phyloP scores from a whole-genome alignment of 2,113 vertebrate genomes.

The Sterrhoptilus dennistouni region DNA sequence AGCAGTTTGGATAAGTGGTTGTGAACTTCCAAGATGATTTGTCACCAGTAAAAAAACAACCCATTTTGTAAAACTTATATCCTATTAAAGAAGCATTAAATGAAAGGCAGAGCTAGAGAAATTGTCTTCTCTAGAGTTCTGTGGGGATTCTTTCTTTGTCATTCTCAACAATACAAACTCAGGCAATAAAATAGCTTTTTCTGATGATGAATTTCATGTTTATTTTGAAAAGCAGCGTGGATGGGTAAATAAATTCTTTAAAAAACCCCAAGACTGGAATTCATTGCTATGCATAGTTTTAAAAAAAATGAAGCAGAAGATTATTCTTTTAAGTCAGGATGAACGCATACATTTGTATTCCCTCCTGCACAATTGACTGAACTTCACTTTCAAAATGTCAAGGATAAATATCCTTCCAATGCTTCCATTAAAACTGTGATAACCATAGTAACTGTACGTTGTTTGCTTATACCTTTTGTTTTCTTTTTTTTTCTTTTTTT shows the following conservation, averaged over 20 bases:
- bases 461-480: conserved; percentile 11
- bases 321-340: conserved; percentile 37
- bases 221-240: background rate
- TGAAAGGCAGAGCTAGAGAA: background rate
- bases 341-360: conserved; percentile 54
- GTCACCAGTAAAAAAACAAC: background rate
- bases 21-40: conserved; percentile 1
- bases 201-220: background rate
- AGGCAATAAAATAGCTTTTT: background rate
- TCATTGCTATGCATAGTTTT: background rate
- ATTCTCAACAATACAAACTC: background rate
- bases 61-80: background rate
- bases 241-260: background rate
- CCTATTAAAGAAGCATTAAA: conserved; percentile 14
- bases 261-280: background rate
- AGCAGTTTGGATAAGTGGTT: background rate
- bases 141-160: background rate
- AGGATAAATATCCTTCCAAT: conserved; percentile 68
- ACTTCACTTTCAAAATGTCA: conserved; percentile 64
- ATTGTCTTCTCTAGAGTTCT: background rate
- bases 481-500: background rate
- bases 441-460: conserved; percentile 24
- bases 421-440: conserved; percentile 48
- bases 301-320: background rate
- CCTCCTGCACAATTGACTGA: conserved; percentile 57